Evolutionary conservation across 2,113 vertebrate genomes (phyloP).

Genomic region (Lasiurus borealis): DNA sequence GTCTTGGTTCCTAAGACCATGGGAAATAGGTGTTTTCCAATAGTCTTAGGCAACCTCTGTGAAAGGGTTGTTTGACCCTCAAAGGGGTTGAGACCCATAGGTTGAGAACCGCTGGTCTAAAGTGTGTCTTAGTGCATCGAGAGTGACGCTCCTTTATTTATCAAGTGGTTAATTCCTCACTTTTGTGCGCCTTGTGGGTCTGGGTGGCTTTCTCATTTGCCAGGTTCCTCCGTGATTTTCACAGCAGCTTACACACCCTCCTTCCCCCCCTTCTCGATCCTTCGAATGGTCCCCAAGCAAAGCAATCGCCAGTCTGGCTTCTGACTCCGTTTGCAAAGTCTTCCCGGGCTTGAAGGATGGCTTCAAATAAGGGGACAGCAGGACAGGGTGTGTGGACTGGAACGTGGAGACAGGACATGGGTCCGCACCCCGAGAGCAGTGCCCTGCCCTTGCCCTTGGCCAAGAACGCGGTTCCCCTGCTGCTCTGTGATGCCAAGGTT

Average conservation of each 20-base stretch:
- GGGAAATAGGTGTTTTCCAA: too few relatives aligned
- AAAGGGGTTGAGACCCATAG: too few relatives aligned
- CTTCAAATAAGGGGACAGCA: neutral
- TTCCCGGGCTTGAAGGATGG: neutral
- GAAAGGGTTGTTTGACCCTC: too few relatives aligned
- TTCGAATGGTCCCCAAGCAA: neutral
- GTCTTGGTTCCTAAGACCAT: too few relatives aligned
- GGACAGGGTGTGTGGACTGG: neutral
- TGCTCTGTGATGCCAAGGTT: neutral
- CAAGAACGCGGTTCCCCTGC: accelerated
- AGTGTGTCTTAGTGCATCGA: constrained; percentile 59
- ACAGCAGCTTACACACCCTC: constrained; percentile 33
- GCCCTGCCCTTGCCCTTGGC: neutral
- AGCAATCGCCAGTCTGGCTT: neutral
- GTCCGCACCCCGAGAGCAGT: neutral
- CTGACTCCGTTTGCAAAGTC: neutral
- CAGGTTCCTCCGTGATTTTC: constrained; percentile 36
- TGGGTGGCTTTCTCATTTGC: constrained; percentile 59
- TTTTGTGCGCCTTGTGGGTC: constrained; percentile 56
- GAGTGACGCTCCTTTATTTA: constrained; percentile 77
- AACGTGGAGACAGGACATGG: neutral
- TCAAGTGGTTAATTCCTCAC: constrained; percentile 76
- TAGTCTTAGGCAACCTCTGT: too few relatives aligned
- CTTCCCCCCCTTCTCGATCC: neutral
- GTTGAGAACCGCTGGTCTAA: too few relatives aligned